Evolutionary conservation across 2,888 invertebrate species (phyloP), one percentile per base, ranked within the genome.

Genomic region (Physocephala rufipes): DNA sequence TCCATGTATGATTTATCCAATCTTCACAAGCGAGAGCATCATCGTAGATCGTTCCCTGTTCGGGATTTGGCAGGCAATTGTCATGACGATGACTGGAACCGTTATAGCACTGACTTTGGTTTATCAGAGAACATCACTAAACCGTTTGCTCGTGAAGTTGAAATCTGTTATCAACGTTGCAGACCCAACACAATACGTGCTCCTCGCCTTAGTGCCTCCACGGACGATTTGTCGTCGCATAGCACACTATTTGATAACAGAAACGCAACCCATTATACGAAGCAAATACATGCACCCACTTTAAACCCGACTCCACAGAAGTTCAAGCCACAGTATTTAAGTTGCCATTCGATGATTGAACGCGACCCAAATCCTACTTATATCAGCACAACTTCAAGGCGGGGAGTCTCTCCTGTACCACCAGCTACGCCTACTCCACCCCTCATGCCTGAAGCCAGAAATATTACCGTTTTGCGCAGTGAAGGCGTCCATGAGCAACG

Each of bases 401-500:
- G 82, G 5, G 84, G 81, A 4, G 80, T 81, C 0, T 79, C 79
- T 7, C 81, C 80, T 0, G 82, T 80, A 0, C 82, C 82, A 21
- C 53, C 76, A 1, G 53, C 70, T 2, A 66, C 51, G 2, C 71
- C 75, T 0, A 74, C 76, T 69, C 36, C 36, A 36, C 30, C 12
- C 12, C 73, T 83, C 12, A 81, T 88, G 66, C 88, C 89, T 9
- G 36, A 36, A 36, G 36, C 5, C 36, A 9, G 9, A 36, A 36
- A 9, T 9, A 9, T 4, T 9, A 4, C 36, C 36, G 36, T 9
- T 36, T 36, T 36, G 36, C 36, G 36, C 9, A 92, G 91, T 19
- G 82, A 92, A 64, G 91, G 92, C 0, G 89, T 91, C 36, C 84
- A 83, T 64, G 83, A 84, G n/a, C 81, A 82, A 66, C 85, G 80